phyloP scores from a whole-genome alignment of 2,888 invertebrate species.

The Rhimphoctona megacephalus region DNA sequence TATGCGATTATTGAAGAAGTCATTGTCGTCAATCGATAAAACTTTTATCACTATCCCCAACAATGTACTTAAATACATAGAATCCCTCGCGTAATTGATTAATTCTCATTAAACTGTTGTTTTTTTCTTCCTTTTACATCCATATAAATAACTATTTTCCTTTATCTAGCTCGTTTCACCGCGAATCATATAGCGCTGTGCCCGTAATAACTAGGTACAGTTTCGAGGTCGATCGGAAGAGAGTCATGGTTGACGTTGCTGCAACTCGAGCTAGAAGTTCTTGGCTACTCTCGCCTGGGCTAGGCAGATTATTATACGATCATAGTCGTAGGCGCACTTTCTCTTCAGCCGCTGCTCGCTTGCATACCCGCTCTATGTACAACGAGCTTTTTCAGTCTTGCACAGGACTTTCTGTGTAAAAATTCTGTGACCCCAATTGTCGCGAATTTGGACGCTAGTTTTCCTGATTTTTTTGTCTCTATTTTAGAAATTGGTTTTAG shows the following conservation, averaged over 20 bases:
- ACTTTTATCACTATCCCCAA: conserved; percentile 42
- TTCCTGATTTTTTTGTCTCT: background rate
- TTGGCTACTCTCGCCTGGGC: conserved; percentile 78
- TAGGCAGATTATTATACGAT: conserved; percentile 40
- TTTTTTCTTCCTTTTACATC: conserved; percentile 6
- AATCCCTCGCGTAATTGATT: conserved; percentile 24
- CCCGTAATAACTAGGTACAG: conserved; percentile 61
- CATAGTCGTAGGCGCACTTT: conserved; percentile 73
- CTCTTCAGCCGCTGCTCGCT: conserved; percentile 72
- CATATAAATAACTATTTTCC: conserved; percentile 28
- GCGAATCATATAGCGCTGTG: conserved; percentile 48
- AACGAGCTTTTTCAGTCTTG: conserved; percentile 28
- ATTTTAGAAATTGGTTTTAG: background rate
- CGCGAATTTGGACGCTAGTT: background rate
- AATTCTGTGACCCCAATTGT: background rate
- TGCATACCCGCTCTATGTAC: conserved; percentile 35
- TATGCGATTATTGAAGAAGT: background rate
- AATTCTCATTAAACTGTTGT: background rate
- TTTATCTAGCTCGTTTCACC: conserved; percentile 48
- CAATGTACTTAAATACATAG: background rate
- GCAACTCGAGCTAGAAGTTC: conserved; percentile 76
- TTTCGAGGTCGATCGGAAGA: conserved; percentile 80
- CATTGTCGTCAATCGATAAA: conserved; percentile 31
- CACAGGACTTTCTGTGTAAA: conserved; percentile 15
- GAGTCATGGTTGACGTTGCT: conserved; percentile 73